These are phyloP conservation scores for Aromia moschata DNA, from an alignment of 2,888 invertebrate genomes.

Conservation along the genomic window DNA sequence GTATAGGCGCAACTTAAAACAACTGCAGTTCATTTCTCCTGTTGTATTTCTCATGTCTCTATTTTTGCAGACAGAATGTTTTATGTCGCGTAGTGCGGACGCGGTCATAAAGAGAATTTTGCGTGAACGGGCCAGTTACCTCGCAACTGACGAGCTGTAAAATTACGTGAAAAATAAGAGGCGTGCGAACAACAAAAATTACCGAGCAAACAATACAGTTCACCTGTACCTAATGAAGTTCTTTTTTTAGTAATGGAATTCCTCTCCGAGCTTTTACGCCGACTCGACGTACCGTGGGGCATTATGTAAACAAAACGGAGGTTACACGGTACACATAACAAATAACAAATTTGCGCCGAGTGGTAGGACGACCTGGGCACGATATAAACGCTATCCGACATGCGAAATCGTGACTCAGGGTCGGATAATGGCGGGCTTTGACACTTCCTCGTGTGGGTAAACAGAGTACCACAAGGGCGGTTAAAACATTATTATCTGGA, in stretches of 20 bases:
- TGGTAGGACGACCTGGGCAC: slow-evolving; percentile 24
- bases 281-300: background rate
- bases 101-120: background rate
- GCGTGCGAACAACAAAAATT: background rate
- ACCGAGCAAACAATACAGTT: background rate
- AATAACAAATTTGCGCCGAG: slow-evolving; percentile 23
- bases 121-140: background rate
- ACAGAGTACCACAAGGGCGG: slow-evolving; percentile 11
- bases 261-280: background rate
- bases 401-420: slow-evolving; percentile 33
- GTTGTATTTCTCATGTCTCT: too few species aligned
- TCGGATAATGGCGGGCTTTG: slow-evolving; percentile 29
- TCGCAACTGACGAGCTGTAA: background rate
- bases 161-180: background rate
- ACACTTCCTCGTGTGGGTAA: slow-evolving; percentile 32
- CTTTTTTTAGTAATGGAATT: background rate
- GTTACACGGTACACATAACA: slow-evolving; percentile 25
- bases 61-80: too few species aligned
- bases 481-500: background rate
- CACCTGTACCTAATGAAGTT: background rate
- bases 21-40: too few species aligned
- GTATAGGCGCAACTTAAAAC: too few species aligned
- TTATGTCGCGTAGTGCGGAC: too few species aligned
- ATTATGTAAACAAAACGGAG: slow-evolving; percentile 22
- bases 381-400: slow-evolving; percentile 25